These are phyloP conservation scores for Agrochola macilenta DNA, from an alignment of 2,888 invertebrate species.

Conservation along the genomic window DNA sequence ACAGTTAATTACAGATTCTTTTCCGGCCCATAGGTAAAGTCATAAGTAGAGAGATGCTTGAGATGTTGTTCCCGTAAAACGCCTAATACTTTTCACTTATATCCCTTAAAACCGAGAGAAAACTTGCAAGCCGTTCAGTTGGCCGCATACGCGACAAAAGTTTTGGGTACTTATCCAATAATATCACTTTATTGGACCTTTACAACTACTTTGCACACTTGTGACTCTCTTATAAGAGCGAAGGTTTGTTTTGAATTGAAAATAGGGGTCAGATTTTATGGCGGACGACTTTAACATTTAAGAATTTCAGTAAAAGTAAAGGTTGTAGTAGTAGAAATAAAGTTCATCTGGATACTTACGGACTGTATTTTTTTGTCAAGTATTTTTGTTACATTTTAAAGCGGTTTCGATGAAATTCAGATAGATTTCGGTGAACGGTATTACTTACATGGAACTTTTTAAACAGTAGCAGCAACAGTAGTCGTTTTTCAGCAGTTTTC, in stretches of 20 bases:
- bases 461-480: not conserved
- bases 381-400: not conserved
- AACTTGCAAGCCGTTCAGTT: slow-evolving; percentile 64
- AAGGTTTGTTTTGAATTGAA: slow-evolving; percentile 62
- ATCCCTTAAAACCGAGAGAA: slow-evolving; percentile 35
- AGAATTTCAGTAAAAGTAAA: not conserved
- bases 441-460: not conserved
- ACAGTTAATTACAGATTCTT: not conserved
- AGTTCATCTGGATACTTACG: not conserved
- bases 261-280: slow-evolving; percentile 39
- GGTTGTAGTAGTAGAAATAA: not conserved
- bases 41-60: not conserved
- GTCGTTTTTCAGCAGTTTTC: not conserved
- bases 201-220: slow-evolving; percentile 70
- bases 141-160: slow-evolving; percentile 64
- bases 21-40: not conserved
- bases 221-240: slow-evolving; percentile 52
- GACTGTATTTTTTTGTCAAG: not conserved
- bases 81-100: slow-evolving; percentile 42
- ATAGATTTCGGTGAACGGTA: not conserved
- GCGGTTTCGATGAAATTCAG: too few species aligned
- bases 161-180: slow-evolving; percentile 73
- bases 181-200: slow-evolving; percentile 70
- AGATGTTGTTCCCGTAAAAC: not conserved
- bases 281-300: slow-evolving; percentile 4